Evolutionary conservation across 2,888 invertebrate genomes (phyloP).

Genomic region (Hemistola chrysoprasaria): DNA sequence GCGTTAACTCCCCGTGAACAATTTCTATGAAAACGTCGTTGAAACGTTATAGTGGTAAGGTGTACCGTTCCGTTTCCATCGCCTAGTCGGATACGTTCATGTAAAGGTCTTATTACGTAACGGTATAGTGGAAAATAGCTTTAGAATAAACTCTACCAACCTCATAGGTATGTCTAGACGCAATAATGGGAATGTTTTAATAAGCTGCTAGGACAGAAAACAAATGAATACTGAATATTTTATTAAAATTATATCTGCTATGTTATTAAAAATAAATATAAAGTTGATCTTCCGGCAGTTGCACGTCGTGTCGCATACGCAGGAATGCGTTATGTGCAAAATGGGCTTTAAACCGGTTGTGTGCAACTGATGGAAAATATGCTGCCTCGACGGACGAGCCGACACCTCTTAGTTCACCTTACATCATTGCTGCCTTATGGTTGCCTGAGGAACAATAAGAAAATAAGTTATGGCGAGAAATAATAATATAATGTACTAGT

Average conservation of each 20-base stretch:
- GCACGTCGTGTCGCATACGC: constrained; percentile 45
- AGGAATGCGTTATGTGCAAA: constrained; percentile 23
- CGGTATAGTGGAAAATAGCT: too few species aligned
- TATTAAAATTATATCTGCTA: too few species aligned
- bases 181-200: too few species aligned
- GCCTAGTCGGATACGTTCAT: too few species aligned
- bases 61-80: too few species aligned
- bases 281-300: constrained; percentile 81
- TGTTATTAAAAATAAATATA: constrained; percentile 59
- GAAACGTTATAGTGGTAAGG: too few species aligned
- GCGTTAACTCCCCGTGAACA: too few species aligned
- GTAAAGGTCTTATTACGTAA: too few species aligned
- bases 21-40: too few species aligned
- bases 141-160: too few species aligned
- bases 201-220: constrained; percentile 1
- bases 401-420: constrained; percentile 64
- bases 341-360: constrained; percentile 28
- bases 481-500: too few species aligned
- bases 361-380: constrained; percentile 79
- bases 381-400: constrained; percentile 63
- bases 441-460: constrained; percentile 50
- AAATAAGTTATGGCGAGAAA: constrained; percentile 19
- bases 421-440: constrained; percentile 48
- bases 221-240: constrained; percentile 13
- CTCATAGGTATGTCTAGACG: too few species aligned